Conservation (phyloP, 1,140 invertebrate species). For the Zaprionus gabonicus region DNA sequence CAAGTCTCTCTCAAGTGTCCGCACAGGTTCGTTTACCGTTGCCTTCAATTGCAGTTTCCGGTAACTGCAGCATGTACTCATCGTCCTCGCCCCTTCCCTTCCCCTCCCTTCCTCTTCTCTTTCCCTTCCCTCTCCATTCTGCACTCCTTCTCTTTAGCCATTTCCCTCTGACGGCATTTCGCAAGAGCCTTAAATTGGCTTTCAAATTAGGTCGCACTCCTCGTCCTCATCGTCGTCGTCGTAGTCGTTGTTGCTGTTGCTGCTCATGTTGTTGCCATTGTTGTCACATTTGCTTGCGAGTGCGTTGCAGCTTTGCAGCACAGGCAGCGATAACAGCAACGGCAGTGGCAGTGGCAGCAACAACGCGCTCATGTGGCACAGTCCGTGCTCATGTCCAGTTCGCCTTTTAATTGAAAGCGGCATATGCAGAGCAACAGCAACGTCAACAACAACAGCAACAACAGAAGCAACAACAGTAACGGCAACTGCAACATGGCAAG, state of each 20-base stretch:
- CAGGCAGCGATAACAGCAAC: conserved; percentile 32
- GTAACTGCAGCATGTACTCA: not conserved
- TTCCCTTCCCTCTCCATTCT: not conserved
- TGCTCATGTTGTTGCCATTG: conserved; percentile 52
- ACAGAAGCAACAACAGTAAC: conserved; percentile 35
- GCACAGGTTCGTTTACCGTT: conserved; percentile 14
- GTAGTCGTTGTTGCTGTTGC: conserved; percentile 20
- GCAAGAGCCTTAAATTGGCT: conserved; percentile 56
- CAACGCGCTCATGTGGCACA: conserved; percentile 18
- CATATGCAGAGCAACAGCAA: conserved; percentile 63
- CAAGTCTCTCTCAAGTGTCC: conserved; percentile 1
- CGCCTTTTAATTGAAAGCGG: conserved; percentile 81
- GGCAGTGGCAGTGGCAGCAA: conserved; percentile 12
- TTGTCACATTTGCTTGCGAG: conserved; percentile 73
- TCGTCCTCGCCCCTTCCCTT: not conserved
- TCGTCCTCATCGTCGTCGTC: conserved; percentile 5
- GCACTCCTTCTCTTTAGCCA: not conserved
- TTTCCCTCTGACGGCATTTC: conserved; percentile 28
- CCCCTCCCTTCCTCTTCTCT: not conserved
- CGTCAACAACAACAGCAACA: conserved; percentile 21
- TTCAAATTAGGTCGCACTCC: conserved; percentile 67
- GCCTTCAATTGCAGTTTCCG: conserved; percentile 16
- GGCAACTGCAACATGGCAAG: conserved; percentile 43
- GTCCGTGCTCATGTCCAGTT: conserved; percentile 47
- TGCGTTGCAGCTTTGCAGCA: conserved; percentile 51